Base-by-base conservation (phyloP, 2,888 invertebrate species). In the Antitype chi region DNA sequence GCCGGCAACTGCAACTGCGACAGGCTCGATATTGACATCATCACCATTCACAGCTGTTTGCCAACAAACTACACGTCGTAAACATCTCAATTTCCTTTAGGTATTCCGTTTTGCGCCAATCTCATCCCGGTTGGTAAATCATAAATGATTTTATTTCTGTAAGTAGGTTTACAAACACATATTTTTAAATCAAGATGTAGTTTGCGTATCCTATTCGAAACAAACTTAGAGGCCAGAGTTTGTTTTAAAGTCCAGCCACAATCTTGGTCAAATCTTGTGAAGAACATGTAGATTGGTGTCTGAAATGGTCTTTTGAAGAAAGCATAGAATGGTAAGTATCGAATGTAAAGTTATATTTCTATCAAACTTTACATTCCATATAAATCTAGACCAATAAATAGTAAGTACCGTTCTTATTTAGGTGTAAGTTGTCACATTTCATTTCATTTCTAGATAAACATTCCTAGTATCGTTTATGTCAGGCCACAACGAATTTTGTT, bases 11-110 rank as follows among this genome's bases (percentile, higher is more conserved):
- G 43, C 43, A 47, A 43, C 9, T 53, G 68, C 15, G 52, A 69
- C 23, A 76, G 20, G 28, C 38, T 69, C 23, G 15, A 60, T 53
- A 60, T 59, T 76, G 28, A 76, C 43, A 69, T 76, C 52, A 49
- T n/a, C 2, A 28, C 17, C 28, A 32, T 59, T 7, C 6, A 15
- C 38, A 75, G 32, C n/a, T 52, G 67, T 59, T 59, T 43, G 8
- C 23, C 25, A 25, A 43, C 43, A 28, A 32, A 72, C 32, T 32
- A 25, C 25, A 47, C 17, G 43, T 11, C 13, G 23, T 25, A 75
- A 32, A 47, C 20, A 60, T 43, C 9, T 25, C 1, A 38, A 32
- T 52, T 43, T 32, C 38, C 2, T 68, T 32, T 62, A 57, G 17
- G 15, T 23, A 43, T 64, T 49, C 4, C 8, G 5, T 63, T 63